Conservation (phyloP, 2,888 invertebrate species). For the Galerucella nymphaeae region DNA sequence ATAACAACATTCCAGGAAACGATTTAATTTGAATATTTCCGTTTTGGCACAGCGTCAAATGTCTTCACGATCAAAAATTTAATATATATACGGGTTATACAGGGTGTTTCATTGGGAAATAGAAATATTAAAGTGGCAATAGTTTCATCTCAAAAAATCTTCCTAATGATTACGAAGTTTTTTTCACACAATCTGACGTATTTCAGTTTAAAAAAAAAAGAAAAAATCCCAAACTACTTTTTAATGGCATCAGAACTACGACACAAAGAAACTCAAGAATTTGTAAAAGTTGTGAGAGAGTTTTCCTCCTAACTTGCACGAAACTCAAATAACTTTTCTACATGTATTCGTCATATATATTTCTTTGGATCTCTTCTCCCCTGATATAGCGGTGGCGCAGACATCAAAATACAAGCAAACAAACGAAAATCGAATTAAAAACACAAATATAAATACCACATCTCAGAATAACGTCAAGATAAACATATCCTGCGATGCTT, state of each 20-base stretch:
- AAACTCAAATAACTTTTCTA: slow-evolving; percentile 15
- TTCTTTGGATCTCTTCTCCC: slow-evolving; percentile 5
- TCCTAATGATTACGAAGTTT: no score
- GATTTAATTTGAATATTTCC: slow-evolving; percentile 19
- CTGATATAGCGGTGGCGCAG: slow-evolving; percentile 9
- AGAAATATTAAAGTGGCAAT: no score
- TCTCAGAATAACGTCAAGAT: slow-evolving; percentile 31
- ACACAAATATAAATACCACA: slow-evolving; percentile 30
- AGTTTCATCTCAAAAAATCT: no score
- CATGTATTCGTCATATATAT: slow-evolving; percentile 18
- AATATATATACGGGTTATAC: background rate
- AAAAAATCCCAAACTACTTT: background rate
- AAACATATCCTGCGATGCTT: slow-evolving; percentile 21
- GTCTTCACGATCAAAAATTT: background rate
- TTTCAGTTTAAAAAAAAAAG: background rate
- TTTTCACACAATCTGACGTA: background rate
- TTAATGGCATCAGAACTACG: slow-evolving; percentile 8
- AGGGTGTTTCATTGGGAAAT: no score
- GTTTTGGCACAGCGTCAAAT: background rate
- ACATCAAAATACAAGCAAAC: slow-evolving; percentile 22
- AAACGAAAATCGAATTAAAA: slow-evolving; percentile 24
- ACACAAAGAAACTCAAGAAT: slow-evolving; percentile 5
- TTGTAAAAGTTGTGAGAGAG: slow-evolving; percentile 5
- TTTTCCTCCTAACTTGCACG: background rate
- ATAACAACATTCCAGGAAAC: slow-evolving; percentile 21